Conservation (phyloP, 2,797 vertebrate genomes). For the Nyctibius grandis region DNA sequence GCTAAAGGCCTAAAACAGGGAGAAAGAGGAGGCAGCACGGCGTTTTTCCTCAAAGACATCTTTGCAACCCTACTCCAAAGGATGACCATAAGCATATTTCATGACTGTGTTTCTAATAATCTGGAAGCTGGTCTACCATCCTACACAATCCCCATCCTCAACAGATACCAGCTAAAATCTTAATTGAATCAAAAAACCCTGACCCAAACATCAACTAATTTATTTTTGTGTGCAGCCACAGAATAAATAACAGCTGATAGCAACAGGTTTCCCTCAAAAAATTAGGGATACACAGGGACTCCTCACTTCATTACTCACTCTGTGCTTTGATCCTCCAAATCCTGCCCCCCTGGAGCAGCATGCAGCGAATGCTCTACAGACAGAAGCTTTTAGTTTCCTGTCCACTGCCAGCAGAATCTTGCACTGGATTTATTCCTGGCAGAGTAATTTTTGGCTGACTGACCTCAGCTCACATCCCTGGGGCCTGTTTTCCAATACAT, state of each 20-base stretch:
- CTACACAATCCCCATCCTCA: neutral
- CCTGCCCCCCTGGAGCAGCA: neutral
- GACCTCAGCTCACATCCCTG: neutral
- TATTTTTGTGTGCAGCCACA: neutral
- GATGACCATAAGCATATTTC: neutral
- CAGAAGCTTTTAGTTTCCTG: neutral
- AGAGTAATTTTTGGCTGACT: constrained; percentile 5
- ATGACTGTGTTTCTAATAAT: neutral
- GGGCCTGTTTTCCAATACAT: constrained; percentile 17
- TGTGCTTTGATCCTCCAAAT: constrained; percentile 27
- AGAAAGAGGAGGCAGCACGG: neutral
- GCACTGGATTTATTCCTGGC: constrained; percentile 32
- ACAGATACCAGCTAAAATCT: neutral
- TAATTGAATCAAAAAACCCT: neutral
- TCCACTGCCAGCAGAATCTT: constrained; percentile 4
- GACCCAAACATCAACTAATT: neutral
- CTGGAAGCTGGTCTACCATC: neutral
- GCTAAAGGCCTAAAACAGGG: neutral
- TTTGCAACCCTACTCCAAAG: neutral
- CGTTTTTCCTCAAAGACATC: neutral
- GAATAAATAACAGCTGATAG: neutral
- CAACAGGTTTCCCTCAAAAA: constrained; percentile 1
- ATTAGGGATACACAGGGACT: neutral
- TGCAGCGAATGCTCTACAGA: constrained; percentile 16
- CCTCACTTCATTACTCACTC: neutral